Evolutionary conservation across 1,140 invertebrate genomes (phyloP), one percentile per base, ranked within the genome.

Genomic region (Heliothis subflexa): DNA sequence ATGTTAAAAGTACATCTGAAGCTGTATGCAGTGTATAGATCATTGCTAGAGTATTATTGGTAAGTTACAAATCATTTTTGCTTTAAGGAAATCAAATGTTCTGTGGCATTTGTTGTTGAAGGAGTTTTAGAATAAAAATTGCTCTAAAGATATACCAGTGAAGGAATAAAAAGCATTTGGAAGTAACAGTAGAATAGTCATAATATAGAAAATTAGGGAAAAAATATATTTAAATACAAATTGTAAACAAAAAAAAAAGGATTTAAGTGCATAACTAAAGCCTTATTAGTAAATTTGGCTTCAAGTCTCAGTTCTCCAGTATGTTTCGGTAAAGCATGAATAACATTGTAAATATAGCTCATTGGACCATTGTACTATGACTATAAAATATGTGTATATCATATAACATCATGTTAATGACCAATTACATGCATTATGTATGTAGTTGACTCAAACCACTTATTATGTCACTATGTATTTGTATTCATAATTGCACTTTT

Each of bases 91-190:
- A 75, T 70, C 62, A 70, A 75, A 76, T 71, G 66, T 80, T 86
- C 68, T 85, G 87, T 45, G 59, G 28, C 86, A 88, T 86, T 88
- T 88, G 83, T 85, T 76, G 70, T 79, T 77, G 57, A 74, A 64
- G 54, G 78, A 78, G 45, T 79, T 52, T 18, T 82, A 66, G 52
- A 55, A 77, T 64, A 71, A 73, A 77, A 66, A 73, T 49, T 82
- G 75, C 52, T 75, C 7, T 72, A 64, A 79, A 74, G 50, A 80
- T 10, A 68, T 59, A 62, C 75, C 76, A 80, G 81, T 81, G 54
- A 80, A 80, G 74, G 71, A 79, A 82, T 76, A 49, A 72, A 70
- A 78, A 78, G 76, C 62, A 80, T 78, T 80, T 80, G 64, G 13
- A 79, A 79, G 14, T 66, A 47, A 55, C n/a, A 62, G 18, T 75